A percentile compares a stretch with the other conserved stretches of the same genome.
phyloP scores from a whole-genome alignment of 2,113 vertebrate genomes.

The Odocoileus hemionus region DNA sequence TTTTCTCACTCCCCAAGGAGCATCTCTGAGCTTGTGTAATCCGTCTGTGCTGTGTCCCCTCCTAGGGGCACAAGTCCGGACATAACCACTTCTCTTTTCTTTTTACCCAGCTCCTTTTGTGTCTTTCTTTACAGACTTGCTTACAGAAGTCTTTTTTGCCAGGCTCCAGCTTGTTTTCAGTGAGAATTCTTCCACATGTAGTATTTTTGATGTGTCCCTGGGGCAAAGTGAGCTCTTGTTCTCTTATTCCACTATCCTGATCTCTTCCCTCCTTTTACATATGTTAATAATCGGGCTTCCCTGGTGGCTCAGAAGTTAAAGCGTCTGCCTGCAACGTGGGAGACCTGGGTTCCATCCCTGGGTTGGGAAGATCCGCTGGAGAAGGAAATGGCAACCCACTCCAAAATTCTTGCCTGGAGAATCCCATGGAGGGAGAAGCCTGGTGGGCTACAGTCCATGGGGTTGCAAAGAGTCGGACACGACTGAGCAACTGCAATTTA shows the following conservation, averaged over 20 bases:
- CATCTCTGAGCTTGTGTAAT: neutral
- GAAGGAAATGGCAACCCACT: no score
- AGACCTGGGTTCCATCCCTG: no score
- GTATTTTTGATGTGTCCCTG: neutral
- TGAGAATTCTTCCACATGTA: neutral
- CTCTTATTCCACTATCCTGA: neutral
- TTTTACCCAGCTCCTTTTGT: neutral
- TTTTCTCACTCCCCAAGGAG: neutral
- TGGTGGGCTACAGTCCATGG: no score
- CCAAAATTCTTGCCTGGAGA: no score
- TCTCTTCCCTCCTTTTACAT: neutral
- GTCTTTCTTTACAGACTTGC: neutral
- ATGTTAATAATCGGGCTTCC: fast-evolving
- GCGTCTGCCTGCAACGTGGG: no score
- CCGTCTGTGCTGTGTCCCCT: no score
- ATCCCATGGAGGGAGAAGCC: no score
- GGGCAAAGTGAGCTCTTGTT: neutral
- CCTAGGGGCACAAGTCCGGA: neutral
- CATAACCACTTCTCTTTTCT: neutral
- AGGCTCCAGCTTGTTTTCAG: neutral
- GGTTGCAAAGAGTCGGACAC: no score
- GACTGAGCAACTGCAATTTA: neutral
- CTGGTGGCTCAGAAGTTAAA: no score
- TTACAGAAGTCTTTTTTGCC: neutral
- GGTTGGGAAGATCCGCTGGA: no score